phyloP scores from a whole-genome alignment of 2,888 invertebrate species.

The Hirtodrosophila trivittata region DNA sequence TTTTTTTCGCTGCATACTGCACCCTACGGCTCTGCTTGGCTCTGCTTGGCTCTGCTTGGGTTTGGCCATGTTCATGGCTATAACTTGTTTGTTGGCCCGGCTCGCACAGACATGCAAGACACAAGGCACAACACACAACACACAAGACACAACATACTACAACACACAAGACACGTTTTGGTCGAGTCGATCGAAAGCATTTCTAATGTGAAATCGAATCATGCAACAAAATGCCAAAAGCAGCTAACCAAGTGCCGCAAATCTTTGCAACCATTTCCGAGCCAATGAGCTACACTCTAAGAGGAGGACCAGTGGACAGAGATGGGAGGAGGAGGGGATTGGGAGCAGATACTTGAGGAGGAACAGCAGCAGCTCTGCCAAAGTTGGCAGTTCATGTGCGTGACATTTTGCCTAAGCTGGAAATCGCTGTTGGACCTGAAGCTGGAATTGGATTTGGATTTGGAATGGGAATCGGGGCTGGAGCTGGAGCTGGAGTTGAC shows the following conservation, averaged over 20 bases:
- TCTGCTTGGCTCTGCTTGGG: constrained; percentile 3
- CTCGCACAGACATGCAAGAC: constrained; percentile 20
- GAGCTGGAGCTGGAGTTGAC: constrained; percentile 20
- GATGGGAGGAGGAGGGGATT: background rate
- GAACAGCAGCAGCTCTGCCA: constrained; percentile 27
- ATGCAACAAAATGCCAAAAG: constrained; percentile 76
- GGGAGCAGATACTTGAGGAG: background rate
- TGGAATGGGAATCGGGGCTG: constrained; percentile 17
- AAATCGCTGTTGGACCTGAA: constrained; percentile 6
- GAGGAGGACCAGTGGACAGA: background rate
- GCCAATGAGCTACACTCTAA: background rate
- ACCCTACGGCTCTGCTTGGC: constrained; percentile 43
- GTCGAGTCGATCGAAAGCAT: constrained; percentile 73
- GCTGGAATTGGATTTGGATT: constrained; percentile 6
- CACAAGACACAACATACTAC: constrained; percentile 1
- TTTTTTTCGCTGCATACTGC: constrained; percentile 27
- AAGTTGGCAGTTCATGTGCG: constrained; percentile 66
- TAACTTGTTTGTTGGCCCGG: constrained; percentile 60
- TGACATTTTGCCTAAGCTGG: constrained; percentile 68
- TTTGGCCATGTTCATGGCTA: constrained; percentile 69
- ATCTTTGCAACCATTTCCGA: constrained; percentile 43
- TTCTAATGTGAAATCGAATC: constrained; percentile 81
- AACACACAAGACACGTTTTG: constrained; percentile 63
- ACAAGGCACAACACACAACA: constrained; percentile 9
- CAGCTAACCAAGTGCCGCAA: constrained; percentile 44